These are phyloP conservation scores for Hylaea fasciaria DNA, from an alignment of 2,888 invertebrate genomes.

Conservation along the genomic window DNA sequence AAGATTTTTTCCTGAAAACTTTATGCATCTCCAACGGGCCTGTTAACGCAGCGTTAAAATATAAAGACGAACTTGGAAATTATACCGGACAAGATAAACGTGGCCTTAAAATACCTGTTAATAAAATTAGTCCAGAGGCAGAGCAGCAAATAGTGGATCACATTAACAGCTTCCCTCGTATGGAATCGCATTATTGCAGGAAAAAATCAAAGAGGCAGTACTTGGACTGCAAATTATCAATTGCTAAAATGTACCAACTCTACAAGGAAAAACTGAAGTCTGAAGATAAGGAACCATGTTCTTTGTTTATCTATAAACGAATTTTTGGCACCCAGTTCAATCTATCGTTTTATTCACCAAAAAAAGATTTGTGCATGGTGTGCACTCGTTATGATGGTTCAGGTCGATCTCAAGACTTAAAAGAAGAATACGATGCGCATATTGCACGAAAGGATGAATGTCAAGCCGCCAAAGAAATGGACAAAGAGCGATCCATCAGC, in stretches of 20 bases:
- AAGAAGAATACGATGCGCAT: slow-evolving; percentile 30
- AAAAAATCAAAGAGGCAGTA: slow-evolving; percentile 28
- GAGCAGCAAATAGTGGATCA: slow-evolving; percentile 19
- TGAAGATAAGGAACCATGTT: slow-evolving; percentile 1
- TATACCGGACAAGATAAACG: slow-evolving; percentile 7
- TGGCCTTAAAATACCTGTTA: background rate
- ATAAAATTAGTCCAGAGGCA: slow-evolving; percentile 4
- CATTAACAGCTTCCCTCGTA: slow-evolving; percentile 31
- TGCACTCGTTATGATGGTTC: slow-evolving; percentile 22
- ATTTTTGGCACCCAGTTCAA: slow-evolving; percentile 31
- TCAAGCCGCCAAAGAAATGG: slow-evolving; percentile 25
- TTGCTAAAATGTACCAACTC: slow-evolving; percentile 33
- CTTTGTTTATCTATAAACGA: slow-evolving; percentile 25
- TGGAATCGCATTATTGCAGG: slow-evolving; percentile 37
- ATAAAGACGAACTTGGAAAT: slow-evolving; percentile 15
- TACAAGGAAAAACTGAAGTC: slow-evolving; percentile 22
- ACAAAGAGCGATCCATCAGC: slow-evolving; percentile 28
- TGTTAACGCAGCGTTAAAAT: slow-evolving; percentile 21
- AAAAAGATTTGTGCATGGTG: slow-evolving; percentile 28
- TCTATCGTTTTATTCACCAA: slow-evolving; percentile 28
- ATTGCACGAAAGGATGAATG: slow-evolving; percentile 25
- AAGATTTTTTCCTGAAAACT: slow-evolving; percentile 33
- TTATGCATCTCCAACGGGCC: slow-evolving; percentile 35
- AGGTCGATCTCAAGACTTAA: background rate
- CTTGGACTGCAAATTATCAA: slow-evolving; percentile 21